Evolutionary conservation across 2,888 invertebrate genomes (phyloP).

Genomic region (Plebejus argus): DNA sequence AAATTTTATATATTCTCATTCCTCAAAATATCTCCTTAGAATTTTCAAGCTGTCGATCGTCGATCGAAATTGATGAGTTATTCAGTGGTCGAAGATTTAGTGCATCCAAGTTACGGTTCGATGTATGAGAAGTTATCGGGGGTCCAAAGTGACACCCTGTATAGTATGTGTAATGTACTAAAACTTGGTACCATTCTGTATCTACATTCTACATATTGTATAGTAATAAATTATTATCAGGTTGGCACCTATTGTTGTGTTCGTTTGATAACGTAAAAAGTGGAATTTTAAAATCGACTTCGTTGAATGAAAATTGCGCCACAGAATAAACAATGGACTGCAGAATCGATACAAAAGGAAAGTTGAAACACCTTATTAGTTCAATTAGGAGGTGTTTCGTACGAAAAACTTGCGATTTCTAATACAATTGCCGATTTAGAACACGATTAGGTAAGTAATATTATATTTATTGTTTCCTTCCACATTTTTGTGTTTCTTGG

Average conservation of each 20-base stretch:
- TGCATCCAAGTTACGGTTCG: no score
- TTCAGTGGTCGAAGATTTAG: no score
- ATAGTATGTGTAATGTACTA: no score
- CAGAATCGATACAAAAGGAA: slow-evolving; percentile 6
- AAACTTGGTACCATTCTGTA: no score
- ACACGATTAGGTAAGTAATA: not conserved
- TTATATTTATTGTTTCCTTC: slow-evolving; percentile 14
- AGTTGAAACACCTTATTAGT: not conserved
- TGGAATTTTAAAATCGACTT: not conserved
- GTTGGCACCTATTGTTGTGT: not conserved
- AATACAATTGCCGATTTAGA: not conserved
- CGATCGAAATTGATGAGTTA: no score
- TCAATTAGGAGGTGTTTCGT: not conserved
- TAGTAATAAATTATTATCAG: not conserved
- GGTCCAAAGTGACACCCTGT: no score
- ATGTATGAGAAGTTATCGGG: no score
- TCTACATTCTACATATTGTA: no score
- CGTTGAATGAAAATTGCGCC: not conserved
- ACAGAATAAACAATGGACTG: not conserved
- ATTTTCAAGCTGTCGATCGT: no score
- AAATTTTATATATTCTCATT: no score
- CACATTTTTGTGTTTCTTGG: not conserved
- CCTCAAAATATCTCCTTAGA: no score
- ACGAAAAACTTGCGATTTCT: slow-evolving; percentile 7
- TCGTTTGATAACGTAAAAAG: not conserved